Evolutionary conservation across 2,797 vertebrate species (phyloP).

Genomic region (Staurois parvus): DNA sequence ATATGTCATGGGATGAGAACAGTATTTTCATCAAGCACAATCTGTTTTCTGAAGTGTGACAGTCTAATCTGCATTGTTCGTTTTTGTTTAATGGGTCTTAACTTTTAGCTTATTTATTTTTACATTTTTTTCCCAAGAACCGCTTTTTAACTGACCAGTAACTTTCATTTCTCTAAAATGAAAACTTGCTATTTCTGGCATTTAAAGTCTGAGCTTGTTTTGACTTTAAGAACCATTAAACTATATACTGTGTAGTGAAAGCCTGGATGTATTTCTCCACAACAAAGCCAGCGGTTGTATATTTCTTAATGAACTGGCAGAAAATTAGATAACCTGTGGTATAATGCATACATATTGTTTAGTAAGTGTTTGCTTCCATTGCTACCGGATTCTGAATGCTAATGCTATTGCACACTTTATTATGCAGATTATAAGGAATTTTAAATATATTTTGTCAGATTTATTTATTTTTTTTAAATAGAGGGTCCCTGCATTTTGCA

Average conservation of each 20-base stretch:
- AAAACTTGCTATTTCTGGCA: not conserved
- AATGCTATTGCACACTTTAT: not conserved
- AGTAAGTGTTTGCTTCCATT: too few relatives aligned
- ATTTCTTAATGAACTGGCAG: not conserved
- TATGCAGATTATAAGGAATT: not conserved
- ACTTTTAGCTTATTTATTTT: not conserved
- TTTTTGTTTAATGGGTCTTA: not conserved
- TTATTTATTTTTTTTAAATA: too few relatives aligned
- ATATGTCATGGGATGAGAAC: not conserved
- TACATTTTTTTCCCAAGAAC: not conserved
- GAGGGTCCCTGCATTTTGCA: too few relatives aligned
- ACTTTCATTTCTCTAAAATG: not conserved
- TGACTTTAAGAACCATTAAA: conserved; percentile 13
- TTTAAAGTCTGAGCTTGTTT: conserved; percentile 14
- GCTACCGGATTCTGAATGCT: not conserved
- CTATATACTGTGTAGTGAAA: not conserved
- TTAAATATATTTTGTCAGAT: not conserved
- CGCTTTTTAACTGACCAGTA: not conserved
- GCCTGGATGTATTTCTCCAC: not conserved
- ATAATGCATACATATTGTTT: not conserved
- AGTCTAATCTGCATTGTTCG: not conserved
- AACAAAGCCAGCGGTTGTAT: not conserved
- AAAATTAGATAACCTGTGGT: not conserved
- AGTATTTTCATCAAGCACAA: not conserved
- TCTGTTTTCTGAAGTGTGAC: not conserved